Base-by-base conservation (phyloP, 2,888 invertebrate species). In the Dione vanillae region DNA sequence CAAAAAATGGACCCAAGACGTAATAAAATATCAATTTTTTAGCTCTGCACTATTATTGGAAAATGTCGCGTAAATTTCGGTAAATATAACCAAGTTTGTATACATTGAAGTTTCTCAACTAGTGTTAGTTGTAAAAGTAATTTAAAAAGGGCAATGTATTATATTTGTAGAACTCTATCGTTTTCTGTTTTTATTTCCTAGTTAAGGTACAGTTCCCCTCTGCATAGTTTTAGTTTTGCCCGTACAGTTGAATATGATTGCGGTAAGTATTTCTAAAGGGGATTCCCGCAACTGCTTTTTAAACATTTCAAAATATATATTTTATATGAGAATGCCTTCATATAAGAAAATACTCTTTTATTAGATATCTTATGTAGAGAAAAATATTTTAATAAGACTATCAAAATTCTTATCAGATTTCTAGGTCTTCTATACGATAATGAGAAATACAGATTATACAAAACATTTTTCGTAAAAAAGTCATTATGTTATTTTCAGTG, bases 21-120 rank as follows among this genome's bases (percentile, higher is more conserved):
- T 86, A 91, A 92, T 92, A 92, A 91, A 92, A 92, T 92, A 92
- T 90, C 92, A 92, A 91, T 92, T 92, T 83, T 90, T 88, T 88
- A 85, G 78, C 78, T 75, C 76, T 79, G 80, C 78, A 70, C 72
- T 72, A 69, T 69, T 70, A 72, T 52, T 54, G 45, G 20, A 61
- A 51, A 41, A 68, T 45, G 16, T 11, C 41, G 43, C 5, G 9
- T 1, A 51, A 43, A 59, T 20, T 1, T 37, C 51, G 6, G 20
- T 16, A n/a, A n/a, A 12, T 16, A 62, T 16, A 16, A 19, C 0
- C 1, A 11, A 19, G 2, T 41, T 19, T 9, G 0, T 16, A 45
- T 77, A 62, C 86, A 77, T 75, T 75, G 73, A 85, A 82, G 78
- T 16, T 35, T 11, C 37, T n/a, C 2, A 1, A 0, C 3, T 6